Conservation (phyloP, 2,113 vertebrate genomes). For the Amazona guildingii region DNA sequence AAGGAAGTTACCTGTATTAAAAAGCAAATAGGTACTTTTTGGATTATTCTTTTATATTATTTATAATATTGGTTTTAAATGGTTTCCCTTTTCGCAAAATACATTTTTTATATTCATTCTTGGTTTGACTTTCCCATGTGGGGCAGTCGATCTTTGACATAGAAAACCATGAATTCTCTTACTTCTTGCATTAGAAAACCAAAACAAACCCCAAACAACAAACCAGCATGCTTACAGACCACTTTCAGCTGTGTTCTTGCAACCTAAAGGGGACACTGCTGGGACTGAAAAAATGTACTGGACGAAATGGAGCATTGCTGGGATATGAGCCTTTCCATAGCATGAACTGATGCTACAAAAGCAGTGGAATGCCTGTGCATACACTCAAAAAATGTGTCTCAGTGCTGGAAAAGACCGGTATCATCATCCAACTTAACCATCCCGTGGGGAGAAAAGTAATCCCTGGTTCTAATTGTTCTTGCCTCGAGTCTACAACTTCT, state of each 20-base stretch:
- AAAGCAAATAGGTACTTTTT: background rate
- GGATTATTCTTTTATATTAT: background rate
- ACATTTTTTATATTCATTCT: background rate
- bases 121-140: background rate
- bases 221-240: background rate
- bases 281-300: background rate
- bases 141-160: background rate
- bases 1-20: background rate
- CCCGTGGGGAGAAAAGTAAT: background rate
- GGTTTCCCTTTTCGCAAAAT: background rate
- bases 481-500: background rate
- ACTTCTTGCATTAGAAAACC: background rate
- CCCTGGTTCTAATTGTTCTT: background rate
- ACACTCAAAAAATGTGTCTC: background rate
- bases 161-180: background rate
- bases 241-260: background rate
- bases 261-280: background rate
- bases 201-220: background rate
- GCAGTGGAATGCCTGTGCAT: background rate
- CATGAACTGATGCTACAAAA: background rate
- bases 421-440: background rate
- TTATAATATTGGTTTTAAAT: background rate
- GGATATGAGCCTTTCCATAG: background rate
- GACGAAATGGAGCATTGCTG: background rate
- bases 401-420: background rate